A percentile compares a stretch with the other conserved stretches of the same genome.
phyloP scores from a whole-genome alignment of 1,140 invertebrate genomes.

The Zeugodacus cucurbitae region DNA sequence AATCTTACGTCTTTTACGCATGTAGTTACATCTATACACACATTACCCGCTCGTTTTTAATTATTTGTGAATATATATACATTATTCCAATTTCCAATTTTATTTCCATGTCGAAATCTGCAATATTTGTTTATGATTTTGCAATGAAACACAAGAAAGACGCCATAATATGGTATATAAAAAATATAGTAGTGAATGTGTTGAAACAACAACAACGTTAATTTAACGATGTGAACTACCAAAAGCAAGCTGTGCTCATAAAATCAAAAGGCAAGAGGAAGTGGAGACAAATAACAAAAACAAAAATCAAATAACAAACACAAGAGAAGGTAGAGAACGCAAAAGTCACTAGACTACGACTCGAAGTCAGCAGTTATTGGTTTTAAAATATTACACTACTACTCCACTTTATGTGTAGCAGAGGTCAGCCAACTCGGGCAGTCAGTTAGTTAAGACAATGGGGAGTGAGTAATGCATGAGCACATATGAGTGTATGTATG shows the following conservation, averaged over 20 bases:
- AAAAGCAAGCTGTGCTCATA: neutral
- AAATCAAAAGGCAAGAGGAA: neutral
- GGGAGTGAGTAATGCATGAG: neutral
- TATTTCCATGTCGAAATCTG: neutral
- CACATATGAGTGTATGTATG: neutral
- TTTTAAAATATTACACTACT: slow-evolving; percentile 1
- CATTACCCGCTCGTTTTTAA: too few relatives aligned
- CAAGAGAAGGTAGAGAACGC: too few relatives aligned
- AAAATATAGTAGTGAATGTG: neutral
- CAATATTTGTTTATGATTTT: neutral
- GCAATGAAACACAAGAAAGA: neutral
- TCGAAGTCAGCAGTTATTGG: neutral
- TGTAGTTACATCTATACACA: too few relatives aligned
- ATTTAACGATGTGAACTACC: neutral
- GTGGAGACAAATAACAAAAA: neutral
- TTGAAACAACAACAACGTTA: neutral
- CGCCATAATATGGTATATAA: too few relatives aligned
- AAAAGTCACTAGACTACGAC: neutral
- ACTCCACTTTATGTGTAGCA: slow-evolving; percentile 11
- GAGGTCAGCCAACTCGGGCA: slow-evolving; percentile 31
- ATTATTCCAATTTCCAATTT: neutral
- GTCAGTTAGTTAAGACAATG: neutral
- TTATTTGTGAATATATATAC: neutral
- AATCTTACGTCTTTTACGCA: too few relatives aligned
- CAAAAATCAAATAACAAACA: neutral